Evolutionary conservation across 1,140 invertebrate species (phyloP).

Genomic region (Prorops nasuta): DNA sequence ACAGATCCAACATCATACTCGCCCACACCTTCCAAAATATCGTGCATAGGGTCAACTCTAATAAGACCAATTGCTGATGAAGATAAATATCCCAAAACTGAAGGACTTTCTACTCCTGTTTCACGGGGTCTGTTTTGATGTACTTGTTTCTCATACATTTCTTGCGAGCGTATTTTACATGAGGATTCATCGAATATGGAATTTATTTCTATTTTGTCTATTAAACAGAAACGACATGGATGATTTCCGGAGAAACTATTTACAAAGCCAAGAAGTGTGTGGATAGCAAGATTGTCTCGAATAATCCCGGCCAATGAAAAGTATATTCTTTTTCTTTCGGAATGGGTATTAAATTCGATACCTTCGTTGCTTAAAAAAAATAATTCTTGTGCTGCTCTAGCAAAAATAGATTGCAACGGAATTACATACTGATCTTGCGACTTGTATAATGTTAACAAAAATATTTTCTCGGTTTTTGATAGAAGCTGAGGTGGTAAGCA

Average conservation of each 20-base stretch:
- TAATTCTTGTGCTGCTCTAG: conserved; percentile 8
- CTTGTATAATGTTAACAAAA: conserved; percentile 14
- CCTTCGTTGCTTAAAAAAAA: conserved; percentile 1
- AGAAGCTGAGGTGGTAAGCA: conserved; percentile 24
- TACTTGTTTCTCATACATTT: conserved; percentile 11
- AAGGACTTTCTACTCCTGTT: conserved; percentile 17
- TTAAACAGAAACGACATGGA: conserved; percentile 11
- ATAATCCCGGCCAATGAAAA: conserved; percentile 8
- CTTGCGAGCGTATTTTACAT: conserved; percentile 5
- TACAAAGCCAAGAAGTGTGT: no score
- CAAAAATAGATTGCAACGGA: conserved; percentile 6
- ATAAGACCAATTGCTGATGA: conserved; percentile 10
- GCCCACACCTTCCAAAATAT: no score
- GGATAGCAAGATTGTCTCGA: conserved; percentile 9
- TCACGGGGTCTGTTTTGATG: conserved; percentile 1
- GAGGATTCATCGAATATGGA: conserved; percentile 6
- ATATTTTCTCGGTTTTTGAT: no score
- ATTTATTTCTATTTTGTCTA: conserved; percentile 6
- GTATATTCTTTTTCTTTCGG: conserved; percentile 6
- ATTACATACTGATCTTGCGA: conserved; percentile 4
- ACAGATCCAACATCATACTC: conserved; percentile 5
- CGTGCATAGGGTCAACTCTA: no score
- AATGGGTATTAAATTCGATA: conserved; percentile 6
- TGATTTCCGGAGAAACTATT: conserved; percentile 9
- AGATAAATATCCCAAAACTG: conserved; percentile 13